Evolutionary conservation across 2,113 vertebrate species (phyloP).

Genomic region (Ibidorhyncha struthersii): DNA sequence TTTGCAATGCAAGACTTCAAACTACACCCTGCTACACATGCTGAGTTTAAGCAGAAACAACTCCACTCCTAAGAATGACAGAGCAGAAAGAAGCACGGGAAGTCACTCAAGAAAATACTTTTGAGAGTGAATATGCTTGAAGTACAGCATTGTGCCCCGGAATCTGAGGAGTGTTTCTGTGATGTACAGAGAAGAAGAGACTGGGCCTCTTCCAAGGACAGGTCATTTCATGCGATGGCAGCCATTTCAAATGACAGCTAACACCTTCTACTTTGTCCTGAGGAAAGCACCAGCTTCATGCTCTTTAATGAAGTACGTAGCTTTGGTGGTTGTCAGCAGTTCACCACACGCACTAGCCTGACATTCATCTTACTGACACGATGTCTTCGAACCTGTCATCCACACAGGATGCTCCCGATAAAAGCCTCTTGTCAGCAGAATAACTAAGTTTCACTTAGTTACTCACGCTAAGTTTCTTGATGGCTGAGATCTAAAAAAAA

Average conservation of each 20-base stretch:
- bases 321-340: background rate
- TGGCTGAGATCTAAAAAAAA: background rate
- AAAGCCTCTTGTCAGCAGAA: background rate
- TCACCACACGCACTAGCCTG: accelerated
- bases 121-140: background rate
- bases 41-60: background rate
- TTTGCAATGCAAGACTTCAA: background rate
- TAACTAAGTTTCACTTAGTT: background rate
- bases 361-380: accelerated
- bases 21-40: accelerated
- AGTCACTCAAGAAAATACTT: background rate
- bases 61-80: background rate
- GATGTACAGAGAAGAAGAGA: background rate
- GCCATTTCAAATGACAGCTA: background rate
- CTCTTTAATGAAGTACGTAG: accelerated
- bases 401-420: background rate
- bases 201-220: background rate
- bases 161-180: background rate
- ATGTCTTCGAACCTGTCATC: background rate
- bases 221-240: background rate
- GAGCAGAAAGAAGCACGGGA: background rate
- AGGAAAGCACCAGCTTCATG: background rate
- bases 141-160: background rate
- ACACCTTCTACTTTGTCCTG: background rate
- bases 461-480: background rate